These are phyloP conservation scores for Trachelus iudaicus DNA, from an alignment of 2,888 invertebrate genomes.

Conservation along the genomic window DNA sequence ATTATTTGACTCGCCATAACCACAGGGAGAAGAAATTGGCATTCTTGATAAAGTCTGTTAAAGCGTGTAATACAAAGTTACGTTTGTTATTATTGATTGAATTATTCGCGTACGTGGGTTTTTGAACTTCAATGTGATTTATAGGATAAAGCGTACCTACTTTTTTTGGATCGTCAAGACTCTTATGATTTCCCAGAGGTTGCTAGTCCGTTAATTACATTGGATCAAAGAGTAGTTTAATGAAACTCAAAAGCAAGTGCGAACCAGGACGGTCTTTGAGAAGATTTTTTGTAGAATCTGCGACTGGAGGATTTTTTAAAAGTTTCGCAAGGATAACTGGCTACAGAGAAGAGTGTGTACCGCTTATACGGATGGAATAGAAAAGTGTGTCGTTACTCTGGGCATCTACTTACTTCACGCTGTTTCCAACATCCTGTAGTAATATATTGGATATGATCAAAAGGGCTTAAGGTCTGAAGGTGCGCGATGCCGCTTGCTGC, in stretches of 20 bases:
- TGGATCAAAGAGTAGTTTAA: constrained; percentile 43
- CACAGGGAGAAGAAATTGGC: too few species aligned
- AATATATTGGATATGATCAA: neutral
- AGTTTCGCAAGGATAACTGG: neutral
- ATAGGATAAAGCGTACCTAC: neutral
- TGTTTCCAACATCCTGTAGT: neutral
- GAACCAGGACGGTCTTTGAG: neutral
- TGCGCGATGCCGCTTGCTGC: neutral
- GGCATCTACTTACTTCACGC: neutral
- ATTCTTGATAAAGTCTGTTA: too few species aligned
- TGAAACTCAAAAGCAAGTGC: constrained; percentile 31
- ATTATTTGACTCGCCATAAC: neutral
- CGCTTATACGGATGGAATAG: neutral
- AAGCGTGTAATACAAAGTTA: neutral
- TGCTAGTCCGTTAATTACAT: constrained; percentile 39
- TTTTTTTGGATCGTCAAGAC: neutral
- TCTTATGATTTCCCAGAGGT: neutral
- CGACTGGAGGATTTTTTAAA: neutral
- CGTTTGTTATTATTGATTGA: neutral
- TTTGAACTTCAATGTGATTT: neutral
- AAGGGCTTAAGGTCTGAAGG: neutral
- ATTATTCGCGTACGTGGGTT: neutral
- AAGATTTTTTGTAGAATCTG: neutral
- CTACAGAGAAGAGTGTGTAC: neutral
- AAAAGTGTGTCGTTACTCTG: neutral